Evolutionary conservation across 1,140 invertebrate genomes (phyloP).

Genomic region (Apis cerana): DNA sequence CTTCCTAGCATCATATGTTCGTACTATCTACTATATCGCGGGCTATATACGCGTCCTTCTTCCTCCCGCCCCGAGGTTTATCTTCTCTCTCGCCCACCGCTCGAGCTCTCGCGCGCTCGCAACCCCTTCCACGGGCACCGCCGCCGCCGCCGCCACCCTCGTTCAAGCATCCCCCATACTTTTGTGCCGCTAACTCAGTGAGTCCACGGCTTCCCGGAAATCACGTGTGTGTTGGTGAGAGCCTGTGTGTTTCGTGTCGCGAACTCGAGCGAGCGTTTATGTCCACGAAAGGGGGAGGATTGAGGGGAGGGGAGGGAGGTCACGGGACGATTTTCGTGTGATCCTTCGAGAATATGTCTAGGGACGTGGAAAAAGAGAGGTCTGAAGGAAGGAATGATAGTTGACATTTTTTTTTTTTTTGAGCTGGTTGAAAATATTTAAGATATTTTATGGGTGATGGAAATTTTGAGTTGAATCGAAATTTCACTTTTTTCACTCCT

Average conservation of each 20-base stretch:
- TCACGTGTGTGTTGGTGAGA: constrained; percentile 20
- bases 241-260: constrained; percentile 38
- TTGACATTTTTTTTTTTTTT: too few relatives aligned
- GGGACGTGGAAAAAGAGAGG: too few relatives aligned
- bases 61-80: constrained; percentile 36
- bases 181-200: constrained; percentile 59
- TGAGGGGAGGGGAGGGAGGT: neutral
- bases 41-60: constrained; percentile 42
- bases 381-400: neutral
- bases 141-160: constrained; percentile 11
- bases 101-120: neutral
- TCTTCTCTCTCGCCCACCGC: constrained; percentile 20
- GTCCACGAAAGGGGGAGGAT: neutral
- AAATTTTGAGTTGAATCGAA: too few relatives aligned
- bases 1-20: constrained; percentile 38
- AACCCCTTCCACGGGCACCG: constrained; percentile 6
- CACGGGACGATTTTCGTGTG: neutral
- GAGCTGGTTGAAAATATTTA: too few relatives aligned
- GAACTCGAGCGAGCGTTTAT: constrained; percentile 14
- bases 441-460: too few relatives aligned
- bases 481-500: too few relatives aligned
- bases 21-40: constrained; percentile 43
- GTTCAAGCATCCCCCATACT: constrained; percentile 47
- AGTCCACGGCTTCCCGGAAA: constrained; percentile 38
- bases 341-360: neutral